Conservation (phyloP, 2,113 vertebrate species). For the Phyllostomus discolor region DNA sequence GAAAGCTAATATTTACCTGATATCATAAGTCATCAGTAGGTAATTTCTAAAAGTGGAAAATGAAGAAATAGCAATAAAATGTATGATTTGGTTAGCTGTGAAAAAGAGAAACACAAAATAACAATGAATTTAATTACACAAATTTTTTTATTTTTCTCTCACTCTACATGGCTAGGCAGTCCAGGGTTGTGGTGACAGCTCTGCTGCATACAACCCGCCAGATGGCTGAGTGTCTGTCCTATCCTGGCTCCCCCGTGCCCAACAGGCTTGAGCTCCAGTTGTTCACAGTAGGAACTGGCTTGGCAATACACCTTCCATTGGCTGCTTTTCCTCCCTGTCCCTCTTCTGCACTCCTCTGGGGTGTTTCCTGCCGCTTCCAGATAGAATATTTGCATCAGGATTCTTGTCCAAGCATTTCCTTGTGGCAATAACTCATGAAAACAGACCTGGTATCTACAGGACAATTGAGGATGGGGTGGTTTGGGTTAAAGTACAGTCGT, state of each 20-base stretch:
- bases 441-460: neutral
- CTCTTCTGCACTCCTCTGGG: neutral
- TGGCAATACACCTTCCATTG: neutral
- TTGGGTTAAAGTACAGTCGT: neutral
- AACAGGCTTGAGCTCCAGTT: neutral
- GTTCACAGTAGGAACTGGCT: neutral
- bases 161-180: neutral
- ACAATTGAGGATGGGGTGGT: neutral
- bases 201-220: neutral
- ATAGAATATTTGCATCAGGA: neutral
- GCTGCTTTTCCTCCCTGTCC: neutral
- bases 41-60: conserved; percentile 12
- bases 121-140: neutral
- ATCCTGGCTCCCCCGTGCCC: rapidly evolving
- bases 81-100: neutral
- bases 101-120: neutral
- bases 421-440: neutral
- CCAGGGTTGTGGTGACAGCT: neutral
- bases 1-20: neutral
- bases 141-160: neutral
- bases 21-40: neutral
- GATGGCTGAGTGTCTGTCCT: neutral
- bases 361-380: neutral
- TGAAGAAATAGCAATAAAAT: neutral
- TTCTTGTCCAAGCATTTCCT: neutral